These are phyloP conservation scores for Sisyra terminalis DNA, from an alignment of 2,888 invertebrate species.

Conservation along the genomic window DNA sequence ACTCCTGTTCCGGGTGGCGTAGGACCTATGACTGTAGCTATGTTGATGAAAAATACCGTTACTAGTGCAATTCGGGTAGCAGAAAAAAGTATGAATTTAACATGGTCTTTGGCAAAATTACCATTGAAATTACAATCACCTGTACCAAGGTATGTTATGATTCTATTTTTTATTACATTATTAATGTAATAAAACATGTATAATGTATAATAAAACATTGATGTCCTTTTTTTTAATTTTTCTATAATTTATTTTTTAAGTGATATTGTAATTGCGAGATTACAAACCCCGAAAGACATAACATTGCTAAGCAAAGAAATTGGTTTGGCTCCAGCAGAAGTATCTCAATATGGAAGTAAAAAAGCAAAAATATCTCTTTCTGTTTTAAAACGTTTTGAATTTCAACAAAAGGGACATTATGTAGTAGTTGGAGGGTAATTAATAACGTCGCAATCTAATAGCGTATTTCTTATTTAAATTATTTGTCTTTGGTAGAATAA, in stretches of 20 bases:
- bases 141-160: conserved; percentile 59
- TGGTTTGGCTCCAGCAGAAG: conserved; percentile 61
- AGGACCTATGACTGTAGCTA: conserved; percentile 98
- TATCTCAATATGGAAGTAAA: conserved; percentile 79
- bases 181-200: background rate
- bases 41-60: conserved; percentile 92
- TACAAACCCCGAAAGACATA: conserved; percentile 78
- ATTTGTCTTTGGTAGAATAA: conserved; percentile 47
- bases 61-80: conserved; percentile 56
- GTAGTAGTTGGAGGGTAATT: conserved; percentile 87
- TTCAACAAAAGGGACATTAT: conserved; percentile 68
- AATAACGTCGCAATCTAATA: background rate
- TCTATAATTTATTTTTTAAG: too few species aligned
- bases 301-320: conserved; percentile 63
- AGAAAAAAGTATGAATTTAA: conserved; percentile 33
- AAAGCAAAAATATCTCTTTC: conserved; percentile 87
- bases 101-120: conserved; percentile 58
- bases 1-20: conserved; percentile 96
- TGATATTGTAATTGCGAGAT: conserved; percentile 80
- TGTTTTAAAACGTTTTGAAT: conserved; percentile 55
- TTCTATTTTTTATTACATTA: background rate
- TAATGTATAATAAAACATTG: background rate
- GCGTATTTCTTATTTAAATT: conserved; percentile 6
- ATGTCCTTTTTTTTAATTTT: too few species aligned
- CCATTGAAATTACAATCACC: conserved; percentile 46